A percentile compares a stretch with the other conserved stretches of the same genome.
phyloP scores from a whole-genome alignment of 2,888 invertebrate species.

The Diarsia dahlii region DNA sequence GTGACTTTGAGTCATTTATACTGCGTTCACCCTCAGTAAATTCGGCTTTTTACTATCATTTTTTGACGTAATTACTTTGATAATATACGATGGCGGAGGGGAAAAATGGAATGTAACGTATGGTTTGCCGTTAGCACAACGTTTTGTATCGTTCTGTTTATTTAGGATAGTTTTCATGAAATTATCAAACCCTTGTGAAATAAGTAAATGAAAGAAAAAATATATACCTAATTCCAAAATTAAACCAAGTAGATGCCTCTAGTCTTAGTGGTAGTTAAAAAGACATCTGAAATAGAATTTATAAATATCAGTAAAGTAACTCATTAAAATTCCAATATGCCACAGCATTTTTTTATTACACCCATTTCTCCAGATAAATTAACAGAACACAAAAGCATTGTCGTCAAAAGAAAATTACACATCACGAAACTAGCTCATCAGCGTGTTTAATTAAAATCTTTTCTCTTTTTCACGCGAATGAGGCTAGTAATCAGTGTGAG shows the following conservation, averaged over 20 bases:
- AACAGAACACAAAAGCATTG: conserved; percentile 65
- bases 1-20: conserved; percentile 74
- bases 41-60: conserved; percentile 60
- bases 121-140: conserved; percentile 32
- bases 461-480: conserved; percentile 66
- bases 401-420: conserved; percentile 75
- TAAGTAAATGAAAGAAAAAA: neutral
- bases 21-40: conserved; percentile 62
- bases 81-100: conserved; percentile 52
- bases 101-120: conserved; percentile 56
- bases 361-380: conserved; percentile 58
- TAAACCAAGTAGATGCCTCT: neutral
- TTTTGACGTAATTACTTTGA: conserved; percentile 66
- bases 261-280: neutral
- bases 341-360: conserved; percentile 44
- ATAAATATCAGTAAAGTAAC: conserved; percentile 31
- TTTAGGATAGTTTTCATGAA: conserved; percentile 39
- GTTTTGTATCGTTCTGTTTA: conserved; percentile 56
- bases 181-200: neutral
- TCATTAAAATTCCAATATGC: conserved; percentile 54
- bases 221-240: neutral
- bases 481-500: conserved; percentile 64
- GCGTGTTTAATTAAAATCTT: conserved; percentile 75
- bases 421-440: conserved; percentile 71
- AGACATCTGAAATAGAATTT: neutral